Conservation (phyloP, 2,113 vertebrate genomes). For the Gulo gulo region DNA sequence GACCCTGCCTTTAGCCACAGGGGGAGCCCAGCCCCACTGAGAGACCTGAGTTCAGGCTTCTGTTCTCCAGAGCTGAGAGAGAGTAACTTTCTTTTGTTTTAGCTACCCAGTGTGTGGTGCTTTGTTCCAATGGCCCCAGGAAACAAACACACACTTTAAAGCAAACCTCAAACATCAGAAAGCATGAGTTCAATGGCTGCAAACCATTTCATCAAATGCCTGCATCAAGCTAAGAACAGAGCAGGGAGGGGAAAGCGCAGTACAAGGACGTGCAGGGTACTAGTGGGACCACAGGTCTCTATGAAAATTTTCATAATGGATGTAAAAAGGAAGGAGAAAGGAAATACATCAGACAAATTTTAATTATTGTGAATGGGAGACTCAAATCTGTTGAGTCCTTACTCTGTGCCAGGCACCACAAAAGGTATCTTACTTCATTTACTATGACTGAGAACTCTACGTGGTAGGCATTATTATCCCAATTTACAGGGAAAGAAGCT, state of each 20-base stretch:
- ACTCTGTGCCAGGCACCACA: rapidly evolving
- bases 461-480: not conserved
- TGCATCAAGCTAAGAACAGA: rapidly evolving
- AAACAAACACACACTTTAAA: too few species aligned
- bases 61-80: rapidly evolving
- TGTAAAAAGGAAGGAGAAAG: not conserved
- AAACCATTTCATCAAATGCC: rapidly evolving
- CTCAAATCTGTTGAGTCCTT: rapidly evolving
- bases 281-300: rapidly evolving
- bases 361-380: rapidly evolving
- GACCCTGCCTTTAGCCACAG: rapidly evolving
- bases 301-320: not conserved
- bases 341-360: not conserved
- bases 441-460: rapidly evolving
- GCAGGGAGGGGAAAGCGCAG: rapidly evolving
- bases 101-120: rapidly evolving
- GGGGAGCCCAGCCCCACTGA: rapidly evolving
- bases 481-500: too few species aligned
- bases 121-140: not conserved
- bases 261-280: rapidly evolving
- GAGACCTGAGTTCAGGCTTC: not conserved
- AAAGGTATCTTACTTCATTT: not conserved
- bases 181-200: rapidly evolving
- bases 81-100: rapidly evolving
- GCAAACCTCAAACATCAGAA: not conserved